A percentile compares a stretch with the other conserved stretches of the same genome.
Conservation (phyloP, 1,140 invertebrate species). For the Magallana gigas region DNA sequence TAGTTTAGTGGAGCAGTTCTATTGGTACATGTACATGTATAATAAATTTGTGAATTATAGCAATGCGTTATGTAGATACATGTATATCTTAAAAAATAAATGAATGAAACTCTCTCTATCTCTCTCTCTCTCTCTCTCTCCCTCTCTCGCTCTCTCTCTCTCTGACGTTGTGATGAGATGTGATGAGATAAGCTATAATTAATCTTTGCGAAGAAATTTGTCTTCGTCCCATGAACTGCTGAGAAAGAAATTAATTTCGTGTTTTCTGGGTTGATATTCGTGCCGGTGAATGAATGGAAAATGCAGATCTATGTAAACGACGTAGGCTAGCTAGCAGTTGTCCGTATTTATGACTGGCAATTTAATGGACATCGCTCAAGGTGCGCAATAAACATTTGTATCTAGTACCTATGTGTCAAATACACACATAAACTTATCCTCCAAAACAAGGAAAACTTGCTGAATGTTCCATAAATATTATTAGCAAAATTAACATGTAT, state of each 20-base stretch:
- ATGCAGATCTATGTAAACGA: background rate
- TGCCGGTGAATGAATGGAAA: background rate
- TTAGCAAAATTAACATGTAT: background rate
- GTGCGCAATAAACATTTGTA: slow-evolving; percentile 1
- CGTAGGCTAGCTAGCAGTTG: background rate
- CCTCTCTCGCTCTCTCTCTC: slow-evolving; percentile 29
- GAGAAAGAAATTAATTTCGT: background rate
- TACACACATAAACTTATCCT: background rate
- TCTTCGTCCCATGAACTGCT: no score
- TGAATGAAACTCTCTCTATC: background rate
- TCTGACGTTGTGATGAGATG: background rate
- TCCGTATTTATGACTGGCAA: background rate
- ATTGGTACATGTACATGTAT: no score
- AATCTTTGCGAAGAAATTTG: no score
- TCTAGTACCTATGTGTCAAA: slow-evolving; percentile 20
- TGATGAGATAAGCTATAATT: no score
- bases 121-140: slow-evolving; percentile 40
- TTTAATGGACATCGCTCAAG: slow-evolving; percentile 35
- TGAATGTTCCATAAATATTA: background rate
- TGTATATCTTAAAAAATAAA: no score
- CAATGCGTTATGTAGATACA: no score
- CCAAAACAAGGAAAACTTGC: background rate
- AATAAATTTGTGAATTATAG: no score
- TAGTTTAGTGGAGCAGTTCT: no score
- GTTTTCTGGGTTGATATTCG: background rate